Conservation (phyloP, 1,140 invertebrate species). For the Dendroctonus ponderosae region DNA sequence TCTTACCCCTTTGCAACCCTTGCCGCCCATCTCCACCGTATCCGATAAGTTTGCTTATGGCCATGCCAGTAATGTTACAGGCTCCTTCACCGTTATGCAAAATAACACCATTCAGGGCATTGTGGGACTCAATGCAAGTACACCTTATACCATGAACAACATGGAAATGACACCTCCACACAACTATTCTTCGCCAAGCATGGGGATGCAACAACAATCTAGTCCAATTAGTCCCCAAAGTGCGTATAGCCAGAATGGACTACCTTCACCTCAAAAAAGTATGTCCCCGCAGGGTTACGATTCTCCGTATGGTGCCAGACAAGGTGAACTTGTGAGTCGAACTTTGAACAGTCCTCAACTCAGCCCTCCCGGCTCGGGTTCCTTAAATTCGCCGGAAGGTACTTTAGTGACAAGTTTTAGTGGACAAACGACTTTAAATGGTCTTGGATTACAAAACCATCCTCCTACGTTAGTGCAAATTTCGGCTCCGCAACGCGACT, state of each 20-base stretch:
- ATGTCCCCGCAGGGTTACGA: conserved; percentile 67
- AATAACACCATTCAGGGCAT: conserved; percentile 66
- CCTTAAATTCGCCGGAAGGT: conserved; percentile 57
- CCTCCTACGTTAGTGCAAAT: conserved; percentile 53
- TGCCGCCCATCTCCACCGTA: conserved; percentile 97
- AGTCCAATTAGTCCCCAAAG: conserved; percentile 71
- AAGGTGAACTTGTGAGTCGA: conserved; percentile 59
- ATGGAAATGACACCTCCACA: conserved; percentile 74
- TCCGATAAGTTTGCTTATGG: conserved; percentile 86
- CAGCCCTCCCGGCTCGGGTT: conserved; percentile 57
- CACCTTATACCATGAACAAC: conserved; percentile 69
- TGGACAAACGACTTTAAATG: conserved; percentile 56
- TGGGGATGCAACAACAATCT: conserved; percentile 68
- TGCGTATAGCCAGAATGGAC: conserved; percentile 80
- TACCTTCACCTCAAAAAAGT: conserved; percentile 81
- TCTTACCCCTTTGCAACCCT: conserved; percentile 89
- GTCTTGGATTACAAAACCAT: conserved; percentile 55
- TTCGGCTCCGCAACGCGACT: conserved; percentile 51
- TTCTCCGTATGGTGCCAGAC: conserved; percentile 56
- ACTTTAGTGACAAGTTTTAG: conserved; percentile 54
- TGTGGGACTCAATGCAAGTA: conserved; percentile 65
- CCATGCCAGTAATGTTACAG: conserved; percentile 64
- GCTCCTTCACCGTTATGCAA: conserved; percentile 88
- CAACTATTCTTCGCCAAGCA: conserved; percentile 70
- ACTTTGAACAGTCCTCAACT: conserved; percentile 55